These are phyloP conservation scores for Probaryconus sp. DNA, from an alignment of 1,140 invertebrate species.

Conservation along the genomic window DNA sequence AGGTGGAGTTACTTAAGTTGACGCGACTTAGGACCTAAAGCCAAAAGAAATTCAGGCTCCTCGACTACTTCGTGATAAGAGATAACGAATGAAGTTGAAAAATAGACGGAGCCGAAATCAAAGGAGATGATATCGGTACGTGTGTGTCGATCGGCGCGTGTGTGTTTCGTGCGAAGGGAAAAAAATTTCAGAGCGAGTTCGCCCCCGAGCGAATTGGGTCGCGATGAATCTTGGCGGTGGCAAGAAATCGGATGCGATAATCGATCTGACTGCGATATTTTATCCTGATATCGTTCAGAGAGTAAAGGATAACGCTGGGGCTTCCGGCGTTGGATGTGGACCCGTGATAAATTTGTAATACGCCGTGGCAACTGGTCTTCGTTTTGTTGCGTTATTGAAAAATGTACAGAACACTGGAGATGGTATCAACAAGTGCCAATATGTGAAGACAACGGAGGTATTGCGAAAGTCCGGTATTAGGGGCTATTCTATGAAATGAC, in stretches of 20 bases:
- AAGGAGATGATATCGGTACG: slow-evolving; percentile 27
- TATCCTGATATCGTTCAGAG: slow-evolving; percentile 66
- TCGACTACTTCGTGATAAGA: slow-evolving; percentile 19
- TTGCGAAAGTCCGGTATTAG: too few relatives aligned
- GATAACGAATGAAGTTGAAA: slow-evolving; percentile 22
- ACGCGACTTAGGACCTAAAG: slow-evolving; percentile 11
- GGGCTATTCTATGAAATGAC: too few relatives aligned
- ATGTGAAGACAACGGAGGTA: too few relatives aligned
- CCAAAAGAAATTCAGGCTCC: slow-evolving; percentile 9
- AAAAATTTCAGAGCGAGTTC: slow-evolving; percentile 44
- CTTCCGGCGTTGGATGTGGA: slow-evolving; percentile 60
- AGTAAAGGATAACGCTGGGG: slow-evolving; percentile 40
- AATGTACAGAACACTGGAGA: slow-evolving; percentile 32
- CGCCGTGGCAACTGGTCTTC: slow-evolving; percentile 46
- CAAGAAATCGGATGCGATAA: slow-evolving; percentile 70
- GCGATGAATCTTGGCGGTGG: slow-evolving; percentile 63
- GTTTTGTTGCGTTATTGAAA: slow-evolving; percentile 51
- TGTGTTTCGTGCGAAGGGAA: slow-evolving; percentile 18
- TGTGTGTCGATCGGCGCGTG: slow-evolving; percentile 15
- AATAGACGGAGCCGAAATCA: slow-evolving; percentile 15
- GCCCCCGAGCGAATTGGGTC: slow-evolving; percentile 49
- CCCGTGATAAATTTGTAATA: slow-evolving; percentile 68
- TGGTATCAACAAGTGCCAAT: slow-evolving; percentile 45
- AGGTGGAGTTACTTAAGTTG: slow-evolving; percentile 11
- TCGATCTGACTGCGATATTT: slow-evolving; percentile 68